These are phyloP conservation scores for Thysanoteuthis rhombus DNA, from an alignment of 2,888 invertebrate species.

Conservation along the genomic window DNA sequence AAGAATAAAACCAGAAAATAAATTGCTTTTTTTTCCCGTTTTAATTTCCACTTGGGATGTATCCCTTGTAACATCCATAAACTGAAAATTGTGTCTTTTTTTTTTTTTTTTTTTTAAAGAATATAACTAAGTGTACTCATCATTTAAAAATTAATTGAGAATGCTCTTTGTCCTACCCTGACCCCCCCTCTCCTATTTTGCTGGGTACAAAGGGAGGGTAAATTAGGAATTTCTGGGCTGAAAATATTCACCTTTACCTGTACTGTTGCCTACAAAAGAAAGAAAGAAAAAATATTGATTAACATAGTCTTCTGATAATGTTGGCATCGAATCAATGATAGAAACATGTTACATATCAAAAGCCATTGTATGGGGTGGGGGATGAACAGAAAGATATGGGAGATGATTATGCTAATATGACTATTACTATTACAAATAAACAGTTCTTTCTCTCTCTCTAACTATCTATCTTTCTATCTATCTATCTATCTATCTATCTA, in stretches of 20 bases:
- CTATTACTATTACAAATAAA: neutral
- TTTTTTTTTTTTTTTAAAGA: neutral
- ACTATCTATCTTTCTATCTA: too few relatives aligned
- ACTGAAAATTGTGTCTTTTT: neutral
- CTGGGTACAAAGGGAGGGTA: neutral
- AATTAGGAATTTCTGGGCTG: neutral
- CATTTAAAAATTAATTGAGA: neutral
- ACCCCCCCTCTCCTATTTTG: neutral
- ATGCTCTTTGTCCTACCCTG: neutral
- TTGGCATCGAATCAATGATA: neutral
- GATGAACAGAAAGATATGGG: neutral
- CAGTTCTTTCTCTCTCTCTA: neutral
- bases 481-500: too few relatives aligned
- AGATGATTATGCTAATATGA: neutral
- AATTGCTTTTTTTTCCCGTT: neutral
- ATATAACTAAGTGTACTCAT: neutral
- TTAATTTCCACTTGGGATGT: neutral
- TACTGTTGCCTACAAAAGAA: neutral
- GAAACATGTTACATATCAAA: neutral
- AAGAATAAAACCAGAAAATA: neutral
- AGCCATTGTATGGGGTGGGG: neutral
- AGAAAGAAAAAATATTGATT: neutral
- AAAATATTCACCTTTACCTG: neutral
- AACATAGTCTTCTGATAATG: neutral
- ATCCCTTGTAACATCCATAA: neutral